Base-by-base conservation (phyloP, 1,140 invertebrate genomes). In the Ctenoplectra terminalis region DNA sequence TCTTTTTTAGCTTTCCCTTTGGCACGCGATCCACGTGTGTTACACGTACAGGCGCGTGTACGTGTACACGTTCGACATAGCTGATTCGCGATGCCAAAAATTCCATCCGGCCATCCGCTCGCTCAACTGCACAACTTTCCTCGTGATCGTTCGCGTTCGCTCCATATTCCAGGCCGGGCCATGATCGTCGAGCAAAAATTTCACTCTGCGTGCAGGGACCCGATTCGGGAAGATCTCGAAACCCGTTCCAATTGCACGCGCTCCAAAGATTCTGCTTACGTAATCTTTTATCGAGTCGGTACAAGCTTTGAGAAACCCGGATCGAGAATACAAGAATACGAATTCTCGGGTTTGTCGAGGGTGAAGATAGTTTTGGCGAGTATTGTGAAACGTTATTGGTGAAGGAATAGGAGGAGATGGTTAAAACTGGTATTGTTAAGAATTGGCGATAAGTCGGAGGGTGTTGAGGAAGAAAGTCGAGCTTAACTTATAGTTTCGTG, bases 101-200 rank as follows among this genome's bases (percentile, higher is more conserved):
- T 71, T 67, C 46, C 67, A 29, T 20, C 66, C 37, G 50, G 31
- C n/a, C 37, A 29, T 43, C 63, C 50, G 61, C 50, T 29, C 75
- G 56, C 46, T 37, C 29, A 67, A 85, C 63, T 67, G 54, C 48
- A 54, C 37, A 83, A 85, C 34, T 86, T 84, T 83, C 70, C 17
- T 54, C 54, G 66, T 48, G 61, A 86, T 78, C 81, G 83, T 85
- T 64, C 34, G 54, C 50, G 34, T 78, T 82, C 79, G 69, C 54
- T 77, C 83, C 83, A 85, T 82, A 85, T 82, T 86, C 83, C 75
- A 61, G 52, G 40, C 70, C 64, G 81, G 77, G n/a, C 40, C 69
- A 60, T 71, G 63, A 83, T 71, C 82, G 81, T 52, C 40, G 50
- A 72, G 52, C 50, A 50, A 67, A 81, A 84, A 84, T 84, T 85